Conservation (phyloP, 2,888 invertebrate genomes). For the Oscheius onirici region DNA sequence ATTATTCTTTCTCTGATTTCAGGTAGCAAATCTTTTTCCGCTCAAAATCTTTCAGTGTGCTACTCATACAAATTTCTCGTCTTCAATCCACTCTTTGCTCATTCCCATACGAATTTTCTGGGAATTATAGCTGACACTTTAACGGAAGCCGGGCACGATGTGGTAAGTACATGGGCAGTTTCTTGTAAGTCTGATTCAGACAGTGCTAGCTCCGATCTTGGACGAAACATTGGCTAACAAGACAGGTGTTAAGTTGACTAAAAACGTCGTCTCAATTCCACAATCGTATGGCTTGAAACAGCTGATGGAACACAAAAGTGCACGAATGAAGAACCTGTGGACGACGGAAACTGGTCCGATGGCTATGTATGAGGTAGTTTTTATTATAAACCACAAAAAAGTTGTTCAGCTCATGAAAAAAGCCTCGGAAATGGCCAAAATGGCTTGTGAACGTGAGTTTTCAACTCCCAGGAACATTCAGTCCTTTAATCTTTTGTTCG, state of each 20-base stretch:
- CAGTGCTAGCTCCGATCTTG: slow-evolving; percentile 38
- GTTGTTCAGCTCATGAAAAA: not conserved
- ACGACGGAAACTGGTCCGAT: not conserved
- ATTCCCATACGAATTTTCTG: slow-evolving; percentile 44
- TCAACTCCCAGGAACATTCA: no score
- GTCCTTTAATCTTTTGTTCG: no score
- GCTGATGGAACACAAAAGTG: slow-evolving; percentile 24
- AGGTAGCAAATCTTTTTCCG: not conserved
- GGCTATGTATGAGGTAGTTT: slow-evolving; percentile 2
- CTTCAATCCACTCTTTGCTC: slow-evolving; percentile 42
- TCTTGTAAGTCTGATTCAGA: slow-evolving; percentile 29
- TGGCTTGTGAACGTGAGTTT: slow-evolving; percentile 6
- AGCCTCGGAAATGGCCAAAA: not conserved
- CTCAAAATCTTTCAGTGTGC: not conserved
- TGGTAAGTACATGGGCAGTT: no score
- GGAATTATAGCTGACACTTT: slow-evolving; percentile 44
- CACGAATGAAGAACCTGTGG: slow-evolving; percentile 33
- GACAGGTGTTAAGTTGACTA: slow-evolving; percentile 6
- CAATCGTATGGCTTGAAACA: not conserved
- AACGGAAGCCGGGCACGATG: slow-evolving; percentile 50
- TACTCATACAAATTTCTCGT: slow-evolving; percentile 35
- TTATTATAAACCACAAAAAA: not conserved
- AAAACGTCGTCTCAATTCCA: slow-evolving; percentile 6
- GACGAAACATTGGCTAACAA: slow-evolving; percentile 31
- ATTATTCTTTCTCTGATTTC: not conserved